Base-by-base conservation (phyloP, 2,797 vertebrate genomes). In the Molothrus ater region DNA sequence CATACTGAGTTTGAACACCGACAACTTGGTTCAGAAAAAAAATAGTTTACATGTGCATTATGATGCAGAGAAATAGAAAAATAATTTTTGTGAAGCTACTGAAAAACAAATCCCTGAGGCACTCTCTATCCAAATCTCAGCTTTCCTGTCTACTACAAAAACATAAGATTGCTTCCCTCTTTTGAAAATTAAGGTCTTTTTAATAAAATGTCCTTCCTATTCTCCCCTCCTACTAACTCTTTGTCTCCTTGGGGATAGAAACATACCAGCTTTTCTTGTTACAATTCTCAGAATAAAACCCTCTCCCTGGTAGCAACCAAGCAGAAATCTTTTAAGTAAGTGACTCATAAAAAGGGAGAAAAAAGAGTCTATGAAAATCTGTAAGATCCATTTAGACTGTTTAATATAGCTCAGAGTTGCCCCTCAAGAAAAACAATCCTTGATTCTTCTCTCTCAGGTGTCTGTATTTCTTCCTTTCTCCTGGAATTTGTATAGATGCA, bases 151-250 rank as follows among this genome's bases (percentile, higher is more conserved):
- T 24, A 51, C 18, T 63, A 74, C 38, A 76, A 68, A 95, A 88
- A 76, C 10, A 47, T 17, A 25, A 80, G 25, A 72, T 51, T 86
- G 28, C 17, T 83, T 90, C 36, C 26, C 5, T 48, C 10, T 65
- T 91, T 80, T 57, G 76, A 88, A 95, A 96, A 90, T 78, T 69
- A 82, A 93, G 16, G 9, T 86, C 11, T 66, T 84, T 92, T 84
- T 53, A 79, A 88, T 25, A 84, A 81, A 79, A 92, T 36, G 22
- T 53, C 70, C 68, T 95, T 92, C 47, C 25, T 79, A 32, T 47
- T 80, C 48, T 70, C 40, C 32, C 16, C 24, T 92, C 80, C 63
- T 36, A 26, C 43, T 70, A 85, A 91, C 38, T 34, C 47, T 13
- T 80, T 63, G 31, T 70, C 42, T 80, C 66, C 72, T 80, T 20